phyloP scores from a whole-genome alignment of 2,797 vertebrate species.

The Neosilurus mollespiculum region DNA sequence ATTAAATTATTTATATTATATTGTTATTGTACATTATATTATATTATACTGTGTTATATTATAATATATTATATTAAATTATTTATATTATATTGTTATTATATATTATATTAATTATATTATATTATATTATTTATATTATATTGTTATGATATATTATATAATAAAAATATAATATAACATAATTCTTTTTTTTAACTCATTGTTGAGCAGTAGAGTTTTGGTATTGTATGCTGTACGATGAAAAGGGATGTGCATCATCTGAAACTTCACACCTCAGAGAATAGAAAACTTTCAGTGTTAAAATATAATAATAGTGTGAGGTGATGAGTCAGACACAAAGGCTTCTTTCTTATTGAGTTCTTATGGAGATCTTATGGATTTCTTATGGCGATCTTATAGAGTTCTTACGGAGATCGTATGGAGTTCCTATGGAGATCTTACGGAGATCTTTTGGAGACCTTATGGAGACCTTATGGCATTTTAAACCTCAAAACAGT shows the following conservation, averaged over 20 bases:
- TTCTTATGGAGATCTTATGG: neutral
- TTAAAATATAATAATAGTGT: neutral
- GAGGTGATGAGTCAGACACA: neutral
- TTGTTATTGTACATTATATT: too few relatives aligned
- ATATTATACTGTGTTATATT: too few relatives aligned
- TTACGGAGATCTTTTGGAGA: too few relatives aligned
- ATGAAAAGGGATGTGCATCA: neutral
- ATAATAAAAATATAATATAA: too few relatives aligned
- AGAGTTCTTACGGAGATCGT: too few relatives aligned
- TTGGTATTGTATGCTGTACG: neutral
- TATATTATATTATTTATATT: neutral
- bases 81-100: neutral
- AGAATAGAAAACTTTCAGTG: neutral
- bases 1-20: neutral
- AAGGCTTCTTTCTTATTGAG: neutral
- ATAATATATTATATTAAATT: too few relatives aligned
- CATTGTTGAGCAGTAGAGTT: too few relatives aligned
- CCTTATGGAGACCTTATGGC: too few relatives aligned
- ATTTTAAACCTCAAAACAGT: too few relatives aligned
- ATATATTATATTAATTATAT: too few relatives aligned
- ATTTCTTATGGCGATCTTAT: too few relatives aligned
- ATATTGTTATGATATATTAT: neutral
- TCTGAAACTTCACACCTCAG: neutral
- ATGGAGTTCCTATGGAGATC: too few relatives aligned
- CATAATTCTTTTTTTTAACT: neutral